Evolutionary conservation across 2,797 vertebrate species (phyloP).

Genomic region (Hippoglossus hippoglossus): DNA sequence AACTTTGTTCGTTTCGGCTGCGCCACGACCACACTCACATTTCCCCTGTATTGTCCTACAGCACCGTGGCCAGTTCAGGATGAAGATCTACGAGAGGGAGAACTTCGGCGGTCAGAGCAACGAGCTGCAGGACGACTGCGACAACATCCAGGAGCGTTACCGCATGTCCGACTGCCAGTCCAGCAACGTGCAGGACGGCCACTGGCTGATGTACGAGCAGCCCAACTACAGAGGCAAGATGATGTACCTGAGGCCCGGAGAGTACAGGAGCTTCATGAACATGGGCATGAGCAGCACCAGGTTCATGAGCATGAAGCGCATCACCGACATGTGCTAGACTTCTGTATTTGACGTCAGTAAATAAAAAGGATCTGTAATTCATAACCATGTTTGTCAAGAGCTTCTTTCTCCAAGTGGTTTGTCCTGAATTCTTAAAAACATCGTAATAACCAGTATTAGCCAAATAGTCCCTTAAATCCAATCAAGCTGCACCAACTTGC

Average conservation of each 20-base stretch:
- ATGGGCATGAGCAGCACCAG: constrained; percentile 72
- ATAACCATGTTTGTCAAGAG: constrained; percentile 25
- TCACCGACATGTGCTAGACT: constrained; percentile 81
- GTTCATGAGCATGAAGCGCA: constrained; percentile 82
- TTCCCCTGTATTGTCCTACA: constrained; percentile 41
- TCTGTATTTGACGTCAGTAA: constrained; percentile 56
- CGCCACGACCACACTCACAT: constrained; percentile 9
- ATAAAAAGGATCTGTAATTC: constrained; percentile 63
- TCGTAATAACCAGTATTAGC: too few species aligned
- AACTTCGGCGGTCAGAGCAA: constrained; percentile 79
- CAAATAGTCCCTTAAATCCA: neutral
- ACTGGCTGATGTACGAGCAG: constrained; percentile 85
- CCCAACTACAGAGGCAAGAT: constrained; percentile 81
- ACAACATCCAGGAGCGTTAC: constrained; percentile 77
- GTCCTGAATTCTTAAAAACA: neutral
- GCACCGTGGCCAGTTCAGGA: constrained; percentile 80
- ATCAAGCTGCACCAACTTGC: neutral
- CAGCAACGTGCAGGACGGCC: constrained; percentile 81
- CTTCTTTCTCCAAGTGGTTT: constrained; percentile 9
- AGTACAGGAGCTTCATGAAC: constrained; percentile 83
- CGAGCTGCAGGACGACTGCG: constrained; percentile 82
- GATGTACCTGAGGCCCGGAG: constrained; percentile 83
- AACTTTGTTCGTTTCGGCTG: neutral
- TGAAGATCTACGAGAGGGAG: constrained; percentile 84
- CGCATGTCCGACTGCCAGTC: constrained; percentile 80